Conservation (phyloP, 2,888 invertebrate genomes). For the Hedya salicella region DNA sequence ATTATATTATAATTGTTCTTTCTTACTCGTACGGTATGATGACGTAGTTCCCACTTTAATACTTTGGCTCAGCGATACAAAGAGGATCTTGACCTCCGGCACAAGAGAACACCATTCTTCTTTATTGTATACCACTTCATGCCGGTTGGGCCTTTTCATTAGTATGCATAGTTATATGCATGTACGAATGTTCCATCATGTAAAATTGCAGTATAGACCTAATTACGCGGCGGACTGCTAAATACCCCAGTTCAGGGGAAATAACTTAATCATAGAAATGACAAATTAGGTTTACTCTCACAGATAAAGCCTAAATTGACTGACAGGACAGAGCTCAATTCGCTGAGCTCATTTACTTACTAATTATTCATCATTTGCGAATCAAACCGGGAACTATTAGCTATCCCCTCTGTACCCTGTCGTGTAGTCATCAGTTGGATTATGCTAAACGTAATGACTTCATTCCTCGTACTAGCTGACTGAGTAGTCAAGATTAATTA, state of each 20-base stretch:
- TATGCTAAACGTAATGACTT: conserved; percentile 23
- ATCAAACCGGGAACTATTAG: conserved; percentile 21
- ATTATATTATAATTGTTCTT: too few relatives aligned
- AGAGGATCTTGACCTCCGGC: too few relatives aligned
- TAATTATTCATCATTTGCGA: conserved; percentile 32
- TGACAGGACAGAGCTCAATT: conserved; percentile 11
- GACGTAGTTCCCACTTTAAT: too few relatives aligned
- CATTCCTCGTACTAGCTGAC: conserved; percentile 13
- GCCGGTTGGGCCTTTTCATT: too few relatives aligned
- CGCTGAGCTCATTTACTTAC: conserved; percentile 14
- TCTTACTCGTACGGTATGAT: too few relatives aligned
- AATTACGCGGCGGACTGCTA: too few relatives aligned
- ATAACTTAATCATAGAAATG: neutral
- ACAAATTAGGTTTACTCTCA: conserved; percentile 9
- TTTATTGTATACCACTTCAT: too few relatives aligned
- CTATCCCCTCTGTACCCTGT: conserved; percentile 13
- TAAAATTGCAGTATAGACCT: too few relatives aligned
- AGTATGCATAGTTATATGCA: too few relatives aligned
- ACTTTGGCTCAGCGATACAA: too few relatives aligned
- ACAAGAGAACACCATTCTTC: too few relatives aligned
- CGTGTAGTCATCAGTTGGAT: conserved; percentile 21
- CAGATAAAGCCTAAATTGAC: conserved; percentile 21
- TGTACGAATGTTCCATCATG: too few relatives aligned
- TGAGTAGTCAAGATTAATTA: conserved; percentile 23
- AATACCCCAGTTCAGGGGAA: neutral